phyloP scores from a whole-genome alignment of 1,140 invertebrate genomes.

The Harpegnathos saltator region DNA sequence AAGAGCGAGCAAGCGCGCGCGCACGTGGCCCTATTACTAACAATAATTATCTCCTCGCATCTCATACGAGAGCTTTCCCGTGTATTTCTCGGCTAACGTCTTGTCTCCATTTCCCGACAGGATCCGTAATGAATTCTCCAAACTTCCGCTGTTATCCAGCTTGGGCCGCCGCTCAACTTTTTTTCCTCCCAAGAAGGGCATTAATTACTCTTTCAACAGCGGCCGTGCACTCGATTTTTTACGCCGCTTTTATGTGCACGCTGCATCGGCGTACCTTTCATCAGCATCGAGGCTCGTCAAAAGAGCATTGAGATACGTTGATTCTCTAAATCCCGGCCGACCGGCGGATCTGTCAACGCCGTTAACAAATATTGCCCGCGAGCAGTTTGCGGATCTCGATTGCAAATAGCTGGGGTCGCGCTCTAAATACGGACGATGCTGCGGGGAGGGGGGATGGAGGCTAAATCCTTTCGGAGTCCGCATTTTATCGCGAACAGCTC shows the following conservation, averaged over 20 bases:
- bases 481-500: neutral
- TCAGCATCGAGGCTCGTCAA: slow-evolving; percentile 31
- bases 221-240: slow-evolving; percentile 1
- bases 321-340: neutral
- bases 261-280: neutral
- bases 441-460: no score
- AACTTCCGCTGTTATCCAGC: slow-evolving; percentile 15
- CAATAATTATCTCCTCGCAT: neutral
- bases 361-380: slow-evolving; percentile 31
- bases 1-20: no score
- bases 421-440: slow-evolving; percentile 8
- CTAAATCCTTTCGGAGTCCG: no score
- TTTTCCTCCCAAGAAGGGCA: no score
- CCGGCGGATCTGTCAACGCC: neutral
- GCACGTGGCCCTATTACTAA: neutral
- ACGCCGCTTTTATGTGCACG: slow-evolving; percentile 1
- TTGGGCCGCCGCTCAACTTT: no score
- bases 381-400: slow-evolving; percentile 21
- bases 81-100: neutral
- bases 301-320: neutral
- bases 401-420: neutral
- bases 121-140: slow-evolving; percentile 54
- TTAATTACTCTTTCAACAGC: slow-evolving; percentile 26
- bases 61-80: neutral
- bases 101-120: slow-evolving; percentile 39